Base-by-base conservation (phyloP, 2,888 invertebrate species). In the Luperina testacea region DNA sequence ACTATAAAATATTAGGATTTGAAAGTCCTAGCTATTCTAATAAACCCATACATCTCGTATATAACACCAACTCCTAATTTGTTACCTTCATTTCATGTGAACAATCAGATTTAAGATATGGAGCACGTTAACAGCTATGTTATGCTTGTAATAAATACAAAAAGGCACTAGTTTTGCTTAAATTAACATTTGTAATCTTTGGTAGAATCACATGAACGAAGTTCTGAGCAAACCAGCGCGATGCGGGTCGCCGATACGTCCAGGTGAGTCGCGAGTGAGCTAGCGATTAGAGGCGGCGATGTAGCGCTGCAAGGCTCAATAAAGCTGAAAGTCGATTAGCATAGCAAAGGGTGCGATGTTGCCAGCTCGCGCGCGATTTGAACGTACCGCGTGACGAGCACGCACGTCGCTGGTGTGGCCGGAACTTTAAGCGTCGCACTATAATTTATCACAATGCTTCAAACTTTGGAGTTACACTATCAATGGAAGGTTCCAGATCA, bases 111-210 rank as follows among this genome's bases (percentile, higher is more conserved):
- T 72, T 77, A 79, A 77, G 82, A 77, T 74, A 86, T 79, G 79
- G 86, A 83, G 73, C 77, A 80, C 57, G 68, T 76, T 80, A 78
- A 78, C 71, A 77, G 65, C 74, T 86, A 85, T 72, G 72, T 87
- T 78, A 83, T 75, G 83, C 76, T 87, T 78, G 75, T 79, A 77
- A 78, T 78, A 72, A 61, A 87, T 85, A 77, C 87, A 78, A 81
- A 77, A 89, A 88, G 87, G 87, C 87, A 89, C 87, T 87, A 85
- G 77, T 80, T 87, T 85, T 78, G 89, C 89, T 89, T 85, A 89
- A 87, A 87, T 75, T 85, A 85, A 82, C 76, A 75, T 71, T 81
- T 78, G 69, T 83, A 77, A 85, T 89, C 89, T 88, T 88, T 88
- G 87, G 87, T 89, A 80, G 78, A 87, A 87, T 89, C 85, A 88